Conservation (phyloP, 2,888 invertebrate species). For the Nephrotoma appendiculata region DNA sequence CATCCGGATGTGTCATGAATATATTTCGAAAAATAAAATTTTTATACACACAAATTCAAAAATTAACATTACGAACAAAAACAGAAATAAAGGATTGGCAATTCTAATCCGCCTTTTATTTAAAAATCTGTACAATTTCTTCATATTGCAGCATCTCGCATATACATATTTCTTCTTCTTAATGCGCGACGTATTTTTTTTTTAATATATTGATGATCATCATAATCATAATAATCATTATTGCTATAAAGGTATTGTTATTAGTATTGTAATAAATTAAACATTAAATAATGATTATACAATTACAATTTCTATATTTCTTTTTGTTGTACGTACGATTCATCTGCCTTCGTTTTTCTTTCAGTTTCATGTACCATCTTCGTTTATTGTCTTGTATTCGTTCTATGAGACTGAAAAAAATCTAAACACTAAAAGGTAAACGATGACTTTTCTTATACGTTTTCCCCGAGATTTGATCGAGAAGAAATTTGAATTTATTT, state of each 20-base stretch:
- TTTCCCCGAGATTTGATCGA: not conserved
- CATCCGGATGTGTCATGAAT: not conserved
- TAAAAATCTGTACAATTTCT: not conserved
- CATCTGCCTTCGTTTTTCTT: not conserved
- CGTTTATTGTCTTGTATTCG: not conserved
- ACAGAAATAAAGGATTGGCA: not conserved
- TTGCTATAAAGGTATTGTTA: not conserved
- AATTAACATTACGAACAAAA: not conserved
- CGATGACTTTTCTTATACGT: not conserved
- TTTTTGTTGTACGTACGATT: not conserved
- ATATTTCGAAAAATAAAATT: not conserved
- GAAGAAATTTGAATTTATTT: not conserved
- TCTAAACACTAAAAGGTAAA: not conserved
- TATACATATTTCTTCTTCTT: not conserved
- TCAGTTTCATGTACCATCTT: not conserved
- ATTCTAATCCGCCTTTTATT: not conserved
- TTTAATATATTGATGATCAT: not conserved
- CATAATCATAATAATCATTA: not conserved
- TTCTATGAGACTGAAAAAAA: not conserved
- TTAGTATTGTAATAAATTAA: not conserved
- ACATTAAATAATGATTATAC: not conserved
- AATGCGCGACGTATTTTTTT: not conserved
- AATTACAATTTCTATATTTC: not conserved
- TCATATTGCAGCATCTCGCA: not conserved
- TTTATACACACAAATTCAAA: not conserved